These are phyloP conservation scores for Nephrotoma guestfalica DNA, from an alignment of 2,888 invertebrate species.

Conservation along the genomic window DNA sequence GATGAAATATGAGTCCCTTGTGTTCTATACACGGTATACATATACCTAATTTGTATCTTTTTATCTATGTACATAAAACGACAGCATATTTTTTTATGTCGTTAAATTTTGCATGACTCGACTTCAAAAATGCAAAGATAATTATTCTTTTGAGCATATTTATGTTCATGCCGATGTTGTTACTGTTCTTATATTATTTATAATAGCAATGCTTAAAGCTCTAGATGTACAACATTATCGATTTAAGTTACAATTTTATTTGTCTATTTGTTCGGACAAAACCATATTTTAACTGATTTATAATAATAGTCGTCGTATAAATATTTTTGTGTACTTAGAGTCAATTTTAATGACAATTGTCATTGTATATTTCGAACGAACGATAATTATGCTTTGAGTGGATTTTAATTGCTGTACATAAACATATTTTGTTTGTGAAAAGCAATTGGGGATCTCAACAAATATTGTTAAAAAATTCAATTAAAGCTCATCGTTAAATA, in stretches of 20 bases:
- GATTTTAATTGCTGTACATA: neutral
- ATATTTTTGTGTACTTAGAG: neutral
- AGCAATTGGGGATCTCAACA: neutral
- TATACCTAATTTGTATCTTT: neutral
- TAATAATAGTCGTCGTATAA: neutral
- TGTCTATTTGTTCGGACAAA: neutral
- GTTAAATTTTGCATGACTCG: neutral
- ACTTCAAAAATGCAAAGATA: neutral
- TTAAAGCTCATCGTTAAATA: neutral
- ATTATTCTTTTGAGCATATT: neutral
- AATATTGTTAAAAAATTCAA: neutral
- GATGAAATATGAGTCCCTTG: neutral
- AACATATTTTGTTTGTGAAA: neutral
- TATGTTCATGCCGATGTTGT: neutral
- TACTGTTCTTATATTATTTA: neutral
- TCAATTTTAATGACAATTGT: neutral
- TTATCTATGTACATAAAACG: neutral
- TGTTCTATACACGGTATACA: neutral
- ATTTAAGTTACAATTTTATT: neutral
- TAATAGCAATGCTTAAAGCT: neutral
- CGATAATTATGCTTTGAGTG: neutral
- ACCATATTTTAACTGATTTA: neutral
- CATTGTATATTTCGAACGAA: neutral
- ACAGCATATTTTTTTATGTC: neutral
- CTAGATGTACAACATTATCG: neutral